Conservation (phyloP, 2,113 vertebrate species). For the Paramormyrops kingsleyae region DNA sequence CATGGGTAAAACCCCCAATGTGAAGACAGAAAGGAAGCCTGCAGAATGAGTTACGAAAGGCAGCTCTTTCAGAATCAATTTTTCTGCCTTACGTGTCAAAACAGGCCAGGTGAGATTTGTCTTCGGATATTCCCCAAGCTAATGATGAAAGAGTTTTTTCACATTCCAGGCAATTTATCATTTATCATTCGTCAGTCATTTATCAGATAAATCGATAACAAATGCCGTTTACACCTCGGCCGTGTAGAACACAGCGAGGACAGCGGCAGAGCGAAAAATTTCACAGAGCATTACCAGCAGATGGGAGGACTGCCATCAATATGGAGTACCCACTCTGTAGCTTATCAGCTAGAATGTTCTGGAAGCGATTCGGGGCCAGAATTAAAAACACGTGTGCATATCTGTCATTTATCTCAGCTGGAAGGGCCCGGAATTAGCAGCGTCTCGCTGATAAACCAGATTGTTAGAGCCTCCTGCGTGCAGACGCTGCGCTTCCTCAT, state of each 20-base stretch:
- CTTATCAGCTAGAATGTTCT: not conserved
- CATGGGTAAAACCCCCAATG: not conserved
- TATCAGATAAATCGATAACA: slow-evolving; percentile 1
- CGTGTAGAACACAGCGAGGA: not conserved
- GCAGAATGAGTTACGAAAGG: not conserved
- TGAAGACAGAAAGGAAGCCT: not conserved
- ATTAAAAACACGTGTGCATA: not conserved
- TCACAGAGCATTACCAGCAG: not conserved
- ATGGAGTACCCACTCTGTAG: not conserved
- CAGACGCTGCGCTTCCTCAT: not conserved
- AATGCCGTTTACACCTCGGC: not conserved
- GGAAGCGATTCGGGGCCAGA: not conserved
- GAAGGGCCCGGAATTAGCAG: not conserved
- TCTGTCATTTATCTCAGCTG: not conserved
- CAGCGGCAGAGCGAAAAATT: not conserved
- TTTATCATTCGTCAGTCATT: not conserved
- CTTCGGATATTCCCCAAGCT: not conserved
- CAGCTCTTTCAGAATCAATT: not conserved
- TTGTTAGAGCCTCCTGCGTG: not conserved
- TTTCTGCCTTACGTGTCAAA: not conserved
- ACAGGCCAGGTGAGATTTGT: not conserved
- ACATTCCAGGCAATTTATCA: not conserved
- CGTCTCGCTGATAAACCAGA: not conserved
- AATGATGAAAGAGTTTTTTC: not conserved
- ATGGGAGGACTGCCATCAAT: not conserved